A percentile compares a stretch with the other conserved stretches of the same genome.
Conservation (phyloP, 2,113 vertebrate genomes). For the Turdus rufiventris region DNA sequence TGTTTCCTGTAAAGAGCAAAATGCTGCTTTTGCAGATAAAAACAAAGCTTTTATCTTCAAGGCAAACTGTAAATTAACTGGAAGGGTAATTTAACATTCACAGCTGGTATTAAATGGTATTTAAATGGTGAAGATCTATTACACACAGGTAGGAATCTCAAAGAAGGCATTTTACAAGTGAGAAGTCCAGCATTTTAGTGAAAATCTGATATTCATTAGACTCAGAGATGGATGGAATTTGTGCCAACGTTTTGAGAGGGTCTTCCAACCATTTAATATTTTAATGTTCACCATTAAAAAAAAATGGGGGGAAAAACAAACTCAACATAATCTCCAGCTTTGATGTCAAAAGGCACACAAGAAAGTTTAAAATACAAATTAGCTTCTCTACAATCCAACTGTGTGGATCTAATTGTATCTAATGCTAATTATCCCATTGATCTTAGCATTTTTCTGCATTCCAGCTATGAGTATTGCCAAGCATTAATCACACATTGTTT, state of each 20-base stretch:
- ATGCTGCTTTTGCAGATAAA: background rate
- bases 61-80: background rate
- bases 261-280: background rate
- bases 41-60: background rate
- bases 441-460: background rate
- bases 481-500: background rate
- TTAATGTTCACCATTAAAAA: background rate
- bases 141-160: background rate
- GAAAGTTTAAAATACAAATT: background rate
- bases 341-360: background rate
- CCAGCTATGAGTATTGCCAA: background rate
- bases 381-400: background rate
- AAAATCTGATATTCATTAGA: background rate
- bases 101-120: background rate
- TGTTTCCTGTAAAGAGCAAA: background rate
- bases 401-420: background rate
- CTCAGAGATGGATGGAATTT: background rate
- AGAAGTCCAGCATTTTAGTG: background rate
- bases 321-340: background rate
- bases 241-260: accelerated
- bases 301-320: background rate
- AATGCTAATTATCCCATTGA: background rate
- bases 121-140: background rate
- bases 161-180: background rate
- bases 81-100: background rate